phyloP scores from a whole-genome alignment of 2,888 invertebrate genomes.

The Harpagoxenus sublaevis region DNA sequence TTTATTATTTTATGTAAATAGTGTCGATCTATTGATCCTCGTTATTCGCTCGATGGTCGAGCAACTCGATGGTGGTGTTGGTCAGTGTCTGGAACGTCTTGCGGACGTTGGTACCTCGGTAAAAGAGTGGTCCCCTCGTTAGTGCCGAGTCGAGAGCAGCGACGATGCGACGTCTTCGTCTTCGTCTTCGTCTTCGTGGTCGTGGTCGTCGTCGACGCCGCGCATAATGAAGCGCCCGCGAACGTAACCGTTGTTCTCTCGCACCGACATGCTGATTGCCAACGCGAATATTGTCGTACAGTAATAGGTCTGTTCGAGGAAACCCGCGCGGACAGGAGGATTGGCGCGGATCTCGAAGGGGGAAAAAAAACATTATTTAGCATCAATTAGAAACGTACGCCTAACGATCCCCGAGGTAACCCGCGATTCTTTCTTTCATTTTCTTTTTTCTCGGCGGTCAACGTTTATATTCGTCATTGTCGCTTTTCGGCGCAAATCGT shows the following conservation, averaged over 20 bases:
- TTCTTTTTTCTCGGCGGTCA: slow-evolving; percentile 14
- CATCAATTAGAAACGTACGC: slow-evolving; percentile 77
- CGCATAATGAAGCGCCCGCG: slow-evolving; percentile 73
- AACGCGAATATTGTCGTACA: slow-evolving; percentile 81
- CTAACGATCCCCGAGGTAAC: slow-evolving; percentile 67
- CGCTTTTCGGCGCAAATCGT: slow-evolving; percentile 55
- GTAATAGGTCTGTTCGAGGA: slow-evolving; percentile 78
- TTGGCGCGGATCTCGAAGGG: slow-evolving; percentile 48
- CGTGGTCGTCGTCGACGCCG: slow-evolving; percentile 55
- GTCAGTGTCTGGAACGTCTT: slow-evolving; percentile 54
- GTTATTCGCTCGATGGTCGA: slow-evolving; percentile 59
- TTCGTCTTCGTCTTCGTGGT: slow-evolving; percentile 56
- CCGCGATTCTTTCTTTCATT: slow-evolving; percentile 50
- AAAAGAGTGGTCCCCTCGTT: slow-evolving; percentile 68
- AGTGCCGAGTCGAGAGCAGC: slow-evolving; percentile 54
- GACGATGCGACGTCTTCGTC: slow-evolving; percentile 39
- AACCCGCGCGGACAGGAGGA: slow-evolving; percentile 63
- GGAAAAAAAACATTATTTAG: slow-evolving; percentile 81
- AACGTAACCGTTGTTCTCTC: slow-evolving; percentile 78
- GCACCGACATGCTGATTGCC: slow-evolving; percentile 81
- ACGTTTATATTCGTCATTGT: slow-evolving; percentile 29
- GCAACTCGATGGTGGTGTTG: slow-evolving; percentile 26
- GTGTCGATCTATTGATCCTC: slow-evolving; percentile 45
- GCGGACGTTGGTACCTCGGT: slow-evolving; percentile 58
- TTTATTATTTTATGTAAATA: slow-evolving; percentile 31